A percentile compares a stretch with the other conserved stretches of the same genome.
Evolutionary conservation across 2,113 vertebrate species (phyloP).

Genomic region (Phrynosoma blainvillii): DNA sequence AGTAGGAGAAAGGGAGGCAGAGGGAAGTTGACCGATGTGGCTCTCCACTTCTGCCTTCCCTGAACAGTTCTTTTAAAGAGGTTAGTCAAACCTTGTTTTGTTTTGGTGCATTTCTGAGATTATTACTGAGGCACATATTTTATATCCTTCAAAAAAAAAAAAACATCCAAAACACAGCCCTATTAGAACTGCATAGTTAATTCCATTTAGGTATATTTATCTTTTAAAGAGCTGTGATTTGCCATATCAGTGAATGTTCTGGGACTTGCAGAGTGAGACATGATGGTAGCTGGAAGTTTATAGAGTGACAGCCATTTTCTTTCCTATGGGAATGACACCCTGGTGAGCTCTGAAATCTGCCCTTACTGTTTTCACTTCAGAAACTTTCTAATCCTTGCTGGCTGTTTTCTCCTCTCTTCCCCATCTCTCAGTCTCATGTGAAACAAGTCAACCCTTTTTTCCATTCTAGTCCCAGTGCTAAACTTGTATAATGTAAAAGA

Average conservation of each 20-base stretch:
- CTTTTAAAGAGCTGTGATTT: slow-evolving; percentile 18
- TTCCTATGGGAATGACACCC: slow-evolving; percentile 7
- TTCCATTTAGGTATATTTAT: neutral
- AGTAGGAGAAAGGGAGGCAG: slow-evolving; percentile 14
- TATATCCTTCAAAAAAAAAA: slow-evolving; percentile 31
- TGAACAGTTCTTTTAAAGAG: slow-evolving; percentile 4
- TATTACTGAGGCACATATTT: slow-evolving; percentile 14
- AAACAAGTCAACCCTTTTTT: neutral
- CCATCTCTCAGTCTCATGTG: too few relatives aligned
- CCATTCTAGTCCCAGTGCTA: slow-evolving; percentile 13
- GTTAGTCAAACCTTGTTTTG: slow-evolving; percentile 8
- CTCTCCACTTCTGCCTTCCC: neutral
- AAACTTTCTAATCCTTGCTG: slow-evolving; percentile 9
- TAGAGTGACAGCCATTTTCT: neutral
- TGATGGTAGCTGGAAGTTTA: neutral
- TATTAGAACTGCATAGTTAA: slow-evolving; percentile 20
- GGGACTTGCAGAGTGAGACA: neutral
- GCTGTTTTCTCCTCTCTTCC: neutral
- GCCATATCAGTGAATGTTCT: neutral
- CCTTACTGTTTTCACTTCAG: slow-evolving; percentile 12
- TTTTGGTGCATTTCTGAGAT: slow-evolving; percentile 19
- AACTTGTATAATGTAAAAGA: slow-evolving; percentile 39
- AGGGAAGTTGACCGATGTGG: neutral
- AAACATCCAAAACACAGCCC: neutral
- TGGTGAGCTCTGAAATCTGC: neutral